These are phyloP conservation scores for Pentamera pediparva DNA, from an alignment of 53 echinoderm and acorn worm species.

Conservation along the genomic window DNA sequence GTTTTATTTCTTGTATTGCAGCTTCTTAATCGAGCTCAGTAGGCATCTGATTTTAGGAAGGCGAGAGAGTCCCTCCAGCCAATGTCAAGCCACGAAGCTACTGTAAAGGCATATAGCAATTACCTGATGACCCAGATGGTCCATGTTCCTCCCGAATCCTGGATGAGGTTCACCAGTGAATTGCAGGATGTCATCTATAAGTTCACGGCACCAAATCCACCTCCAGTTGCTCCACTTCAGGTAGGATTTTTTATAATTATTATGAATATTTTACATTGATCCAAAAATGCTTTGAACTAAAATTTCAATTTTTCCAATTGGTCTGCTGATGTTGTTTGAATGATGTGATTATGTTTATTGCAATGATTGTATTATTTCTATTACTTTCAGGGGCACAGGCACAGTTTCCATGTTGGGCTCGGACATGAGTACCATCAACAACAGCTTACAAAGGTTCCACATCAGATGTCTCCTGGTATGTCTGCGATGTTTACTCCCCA, in stretches of 20 bases:
- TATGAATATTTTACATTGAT: background rate
- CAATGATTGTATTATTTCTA: background rate
- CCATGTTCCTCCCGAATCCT: background rate
- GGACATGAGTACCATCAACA: background rate
- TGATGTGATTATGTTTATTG: background rate
- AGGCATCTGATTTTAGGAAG: background rate
- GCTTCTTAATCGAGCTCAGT: conserved; percentile 3
- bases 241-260: background rate
- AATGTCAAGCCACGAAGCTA: conserved; percentile 3
- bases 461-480: background rate
- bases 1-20: background rate
- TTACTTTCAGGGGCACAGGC: background rate
- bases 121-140: conserved; percentile 12
- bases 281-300: background rate
- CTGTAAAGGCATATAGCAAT: background rate
- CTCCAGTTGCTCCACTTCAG: conserved; percentile 10
- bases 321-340: background rate
- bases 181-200: conserved; percentile 7
- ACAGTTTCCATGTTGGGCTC: background rate
- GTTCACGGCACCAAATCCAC: conserved; percentile 8
- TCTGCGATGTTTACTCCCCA: background rate
- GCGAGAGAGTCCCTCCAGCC: background rate
- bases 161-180: conserved; percentile 20
- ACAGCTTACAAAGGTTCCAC: background rate
- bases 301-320: background rate